These are phyloP conservation scores for Eueides isabella DNA, from an alignment of 1,140 invertebrate genomes.

Conservation along the genomic window DNA sequence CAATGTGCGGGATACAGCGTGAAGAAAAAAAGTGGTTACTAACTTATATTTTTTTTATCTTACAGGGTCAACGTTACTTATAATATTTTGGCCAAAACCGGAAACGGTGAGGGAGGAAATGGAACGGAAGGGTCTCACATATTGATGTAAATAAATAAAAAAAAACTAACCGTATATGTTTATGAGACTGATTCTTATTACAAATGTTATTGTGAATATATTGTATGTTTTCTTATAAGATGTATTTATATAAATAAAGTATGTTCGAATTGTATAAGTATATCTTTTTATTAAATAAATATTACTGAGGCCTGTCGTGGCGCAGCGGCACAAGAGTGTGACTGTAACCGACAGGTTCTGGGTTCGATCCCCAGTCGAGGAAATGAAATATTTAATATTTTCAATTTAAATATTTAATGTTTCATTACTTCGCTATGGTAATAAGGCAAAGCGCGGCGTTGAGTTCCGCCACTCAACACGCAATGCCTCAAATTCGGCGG, in stretches of 20 bases:
- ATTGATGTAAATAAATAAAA: slow-evolving; percentile 40
- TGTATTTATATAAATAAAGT: slow-evolving; percentile 21
- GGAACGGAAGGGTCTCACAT: slow-evolving; percentile 64
- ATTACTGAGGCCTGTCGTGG: too few relatives aligned
- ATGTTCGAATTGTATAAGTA: background rate
- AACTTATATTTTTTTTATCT: background rate
- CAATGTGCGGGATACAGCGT: too few relatives aligned
- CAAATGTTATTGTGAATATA: slow-evolving; percentile 23
- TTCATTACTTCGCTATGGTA: too few relatives aligned
- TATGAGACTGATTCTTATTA: slow-evolving; percentile 31
- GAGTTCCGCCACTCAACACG: too few relatives aligned
- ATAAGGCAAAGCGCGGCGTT: too few relatives aligned
- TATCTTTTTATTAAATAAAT: background rate
- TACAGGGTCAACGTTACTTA: slow-evolving; percentile 61
- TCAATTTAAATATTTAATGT: too few relatives aligned
- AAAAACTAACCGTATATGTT: background rate
- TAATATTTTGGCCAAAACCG: slow-evolving; percentile 70
- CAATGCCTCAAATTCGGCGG: too few relatives aligned
- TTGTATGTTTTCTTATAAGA: background rate
- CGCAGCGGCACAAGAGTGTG: too few relatives aligned
- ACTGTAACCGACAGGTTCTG: too few relatives aligned
- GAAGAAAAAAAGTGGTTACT: too few relatives aligned
- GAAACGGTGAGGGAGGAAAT: slow-evolving; percentile 60
- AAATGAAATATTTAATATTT: too few relatives aligned
- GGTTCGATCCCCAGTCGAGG: too few relatives aligned